A percentile compares a stretch with the other conserved stretches of the same genome.
Evolutionary conservation across 2,888 invertebrate genomes (phyloP).

Genomic region (Melinaea marsaeus): DNA sequence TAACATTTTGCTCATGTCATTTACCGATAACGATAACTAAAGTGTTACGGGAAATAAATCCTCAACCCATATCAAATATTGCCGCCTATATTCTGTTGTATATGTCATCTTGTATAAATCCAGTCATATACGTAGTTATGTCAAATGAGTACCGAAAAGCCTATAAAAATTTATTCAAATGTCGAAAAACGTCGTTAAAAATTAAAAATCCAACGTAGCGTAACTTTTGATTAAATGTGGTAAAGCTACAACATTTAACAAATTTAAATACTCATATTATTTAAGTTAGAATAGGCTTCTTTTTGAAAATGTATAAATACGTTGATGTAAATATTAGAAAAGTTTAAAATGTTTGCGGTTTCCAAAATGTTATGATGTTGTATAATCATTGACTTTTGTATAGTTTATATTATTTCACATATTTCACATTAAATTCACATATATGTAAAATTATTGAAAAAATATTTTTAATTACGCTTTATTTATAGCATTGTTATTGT

Average conservation of each 20-base stretch:
- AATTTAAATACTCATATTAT: slow-evolving; percentile 25
- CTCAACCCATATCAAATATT: slow-evolving; percentile 83
- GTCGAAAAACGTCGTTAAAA: slow-evolving; percentile 49
- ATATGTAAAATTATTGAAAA: no score
- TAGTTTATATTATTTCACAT: no score
- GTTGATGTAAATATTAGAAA: slow-evolving; percentile 14
- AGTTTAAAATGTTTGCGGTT: slow-evolving; percentile 9
- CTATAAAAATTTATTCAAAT: slow-evolving; percentile 86
- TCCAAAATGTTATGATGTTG: slow-evolving; percentile 1
- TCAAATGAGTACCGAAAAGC: slow-evolving; percentile 94
- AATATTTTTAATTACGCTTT: no score
- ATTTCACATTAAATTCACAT: no score
- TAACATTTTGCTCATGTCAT: slow-evolving; percentile 93
- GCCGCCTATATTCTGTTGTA: slow-evolving; percentile 90
- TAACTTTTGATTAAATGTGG: slow-evolving; percentile 5
- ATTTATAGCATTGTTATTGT: no score
- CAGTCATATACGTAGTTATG: slow-evolving; percentile 95
- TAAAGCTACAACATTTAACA: not conserved
- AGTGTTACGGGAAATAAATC: slow-evolving; percentile 80
- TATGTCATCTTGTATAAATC: slow-evolving; percentile 92
- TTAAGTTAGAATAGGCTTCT: slow-evolving; percentile 16
- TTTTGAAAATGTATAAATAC: slow-evolving; percentile 6
- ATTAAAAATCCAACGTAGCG: slow-evolving; percentile 16
- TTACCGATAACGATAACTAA: slow-evolving; percentile 94
- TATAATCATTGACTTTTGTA: not conserved